Percentiles rank a stretch among this genome's conserved stretches.
Conservation (phyloP, 64 coral and sea anemone genomes). For the Platygyra sinensis region DNA sequence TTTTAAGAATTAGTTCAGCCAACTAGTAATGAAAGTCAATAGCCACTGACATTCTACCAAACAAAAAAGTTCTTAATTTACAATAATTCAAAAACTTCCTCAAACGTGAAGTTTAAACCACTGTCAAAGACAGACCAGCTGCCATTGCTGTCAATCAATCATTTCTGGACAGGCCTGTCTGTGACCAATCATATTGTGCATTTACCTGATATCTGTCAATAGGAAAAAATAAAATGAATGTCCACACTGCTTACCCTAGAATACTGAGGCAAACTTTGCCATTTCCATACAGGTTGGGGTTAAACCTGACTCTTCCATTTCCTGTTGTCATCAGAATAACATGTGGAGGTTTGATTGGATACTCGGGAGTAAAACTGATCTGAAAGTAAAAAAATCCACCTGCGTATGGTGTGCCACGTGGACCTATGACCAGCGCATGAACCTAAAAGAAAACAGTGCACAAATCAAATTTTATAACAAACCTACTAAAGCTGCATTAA, state of each 20-base stretch:
- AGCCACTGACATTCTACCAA: too few relatives aligned
- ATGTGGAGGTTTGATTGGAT: conserved; percentile 93
- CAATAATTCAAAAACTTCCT: too few relatives aligned
- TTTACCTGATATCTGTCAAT: too few relatives aligned
- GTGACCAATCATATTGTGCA: too few relatives aligned
- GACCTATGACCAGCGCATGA: conserved; percentile 94
- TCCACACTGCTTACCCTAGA: conserved; percentile 69
- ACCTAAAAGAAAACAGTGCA: conserved; percentile 51
- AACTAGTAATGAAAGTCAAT: too few relatives aligned
- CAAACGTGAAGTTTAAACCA: too few relatives aligned
- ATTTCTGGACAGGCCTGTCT: too few relatives aligned
- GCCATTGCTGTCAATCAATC: too few relatives aligned
- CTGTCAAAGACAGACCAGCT: too few relatives aligned
- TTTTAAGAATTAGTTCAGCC: too few relatives aligned
- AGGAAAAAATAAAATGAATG: background rate
- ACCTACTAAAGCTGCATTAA: too few relatives aligned
- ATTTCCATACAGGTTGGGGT: conserved; percentile 97
- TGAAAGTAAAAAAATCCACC: conserved; percentile 96
- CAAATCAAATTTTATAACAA: background rate
- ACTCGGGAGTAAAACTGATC: conserved; percentile 94
- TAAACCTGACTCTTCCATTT: conserved; percentile 92
- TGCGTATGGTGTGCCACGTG: conserved; percentile 96
- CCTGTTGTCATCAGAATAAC: conserved; percentile 94
- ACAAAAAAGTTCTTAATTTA: too few relatives aligned
- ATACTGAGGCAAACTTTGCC: conserved; percentile 97